Base-by-base conservation (phyloP, 2,888 invertebrate genomes). In the Epinotia nisella region DNA sequence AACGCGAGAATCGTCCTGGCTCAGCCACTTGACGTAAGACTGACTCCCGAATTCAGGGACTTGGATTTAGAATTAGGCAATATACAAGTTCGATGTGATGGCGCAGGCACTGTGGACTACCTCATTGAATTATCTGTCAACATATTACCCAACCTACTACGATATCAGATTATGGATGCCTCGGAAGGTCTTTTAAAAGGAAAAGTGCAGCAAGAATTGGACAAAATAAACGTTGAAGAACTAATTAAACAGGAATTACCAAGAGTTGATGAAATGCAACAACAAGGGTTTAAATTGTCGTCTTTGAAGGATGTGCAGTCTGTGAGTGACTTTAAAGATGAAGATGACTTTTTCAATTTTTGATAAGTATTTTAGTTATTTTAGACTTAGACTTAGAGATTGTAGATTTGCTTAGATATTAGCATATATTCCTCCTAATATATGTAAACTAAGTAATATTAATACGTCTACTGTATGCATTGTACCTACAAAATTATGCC, bases 111-210 rank as follows among this genome's bases (percentile, higher is more conserved):
- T 0, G 77, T 97, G 21, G 98, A 98, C 88, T 98, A 98, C 82
- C 83, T 96, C 0, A 92, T 98, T 75, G 98, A 98, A 89, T 96
- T 97, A 74, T 94, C 94, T 4, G 95, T 98, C 0, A 98, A 98
- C 85, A 93, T 98, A 61, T 82, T 98, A 66, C 98, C 98, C 0
- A 98, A 98, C 93, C 90, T 98, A 60, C 90, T 98, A 75, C 95
- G 98, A 70, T 97, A 97, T 85, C 97, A 98, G 89, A 97, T 98
- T 75, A 96, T 97, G 95, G 97, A 97, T 82, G 97, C 97, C 0
- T 85, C 98, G 51, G 97, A 98, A 88, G 95, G 95, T 56, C 97
- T 97, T 0, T 88, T 97, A 3, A 96, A 95, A 83, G 94, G 95
- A 78, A 95, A 96, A 75, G 92, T 97, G 3, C 96, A 97, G 83